Evolutionary conservation across 2,888 invertebrate genomes (phyloP).

Genomic region (Unio pictorum): DNA sequence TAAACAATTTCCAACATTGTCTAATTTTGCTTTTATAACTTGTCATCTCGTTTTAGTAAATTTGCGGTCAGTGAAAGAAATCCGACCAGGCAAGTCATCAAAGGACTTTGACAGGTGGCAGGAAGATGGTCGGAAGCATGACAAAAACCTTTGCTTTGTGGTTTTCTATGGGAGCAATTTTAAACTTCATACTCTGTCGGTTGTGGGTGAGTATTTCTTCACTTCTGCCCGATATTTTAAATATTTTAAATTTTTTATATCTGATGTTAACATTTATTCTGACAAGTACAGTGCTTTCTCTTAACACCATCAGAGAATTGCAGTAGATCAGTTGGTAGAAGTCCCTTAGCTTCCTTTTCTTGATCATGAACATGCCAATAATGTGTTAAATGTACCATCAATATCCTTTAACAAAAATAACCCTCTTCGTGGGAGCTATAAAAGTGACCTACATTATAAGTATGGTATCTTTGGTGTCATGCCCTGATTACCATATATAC

Average conservation of each 20-base stretch:
- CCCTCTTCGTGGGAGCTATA: too few species aligned
- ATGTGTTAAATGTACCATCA: too few species aligned
- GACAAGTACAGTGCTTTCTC: neutral
- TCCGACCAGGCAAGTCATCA: conserved; percentile 87
- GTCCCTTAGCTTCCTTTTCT: too few species aligned
- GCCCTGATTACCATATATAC: too few species aligned
- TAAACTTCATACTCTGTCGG: conserved; percentile 88
- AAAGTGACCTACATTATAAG: too few species aligned
- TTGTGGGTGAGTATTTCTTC: conserved; percentile 79
- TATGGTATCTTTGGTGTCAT: too few species aligned
- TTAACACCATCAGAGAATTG: neutral
- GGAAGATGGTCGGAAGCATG: conserved; percentile 88
- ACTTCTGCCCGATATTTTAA: neutral
- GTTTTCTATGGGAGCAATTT: conserved; percentile 92
- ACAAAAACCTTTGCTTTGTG: conserved; percentile 87
- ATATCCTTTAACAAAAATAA: too few species aligned
- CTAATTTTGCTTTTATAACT: too few species aligned
- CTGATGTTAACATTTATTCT: too few species aligned
- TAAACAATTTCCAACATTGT: too few species aligned
- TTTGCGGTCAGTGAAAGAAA: conserved; percentile 89
- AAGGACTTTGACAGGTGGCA: conserved; percentile 95
- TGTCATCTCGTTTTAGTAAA: conserved; percentile 74
- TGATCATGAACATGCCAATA: too few species aligned
- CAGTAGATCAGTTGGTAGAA: neutral
- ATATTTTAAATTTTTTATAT: too few species aligned